phyloP scores from a whole-genome alignment of 2,797 vertebrate genomes.

The Leptatherina wallacei region DNA sequence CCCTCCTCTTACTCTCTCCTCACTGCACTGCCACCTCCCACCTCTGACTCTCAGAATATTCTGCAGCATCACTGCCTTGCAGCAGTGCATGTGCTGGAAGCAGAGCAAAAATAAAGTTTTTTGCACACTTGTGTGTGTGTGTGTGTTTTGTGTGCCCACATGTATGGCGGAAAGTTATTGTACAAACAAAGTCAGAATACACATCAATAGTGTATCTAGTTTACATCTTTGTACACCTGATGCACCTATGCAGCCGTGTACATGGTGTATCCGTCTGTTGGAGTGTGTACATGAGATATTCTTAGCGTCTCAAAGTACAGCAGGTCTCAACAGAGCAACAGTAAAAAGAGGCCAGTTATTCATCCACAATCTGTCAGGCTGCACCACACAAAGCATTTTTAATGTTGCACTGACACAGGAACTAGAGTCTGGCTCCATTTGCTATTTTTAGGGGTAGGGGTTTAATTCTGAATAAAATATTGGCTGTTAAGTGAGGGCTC shows the following conservation, averaged over 20 bases:
- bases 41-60: constrained; percentile 54
- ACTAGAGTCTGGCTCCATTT: constrained; percentile 9
- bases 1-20: constrained; percentile 30
- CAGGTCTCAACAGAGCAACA: constrained; percentile 28
- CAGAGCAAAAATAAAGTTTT: neutral
- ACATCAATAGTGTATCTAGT: neutral
- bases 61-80: constrained; percentile 58
- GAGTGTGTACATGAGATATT: constrained; percentile 23
- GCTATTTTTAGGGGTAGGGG: no score
- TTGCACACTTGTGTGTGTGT: neutral
- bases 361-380: constrained; percentile 22
- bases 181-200: neutral
- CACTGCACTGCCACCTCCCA: constrained; percentile 49
- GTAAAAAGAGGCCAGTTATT: constrained; percentile 41
- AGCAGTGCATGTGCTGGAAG: constrained; percentile 18
- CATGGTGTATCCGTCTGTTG: constrained; percentile 4
- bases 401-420: constrained; percentile 35
- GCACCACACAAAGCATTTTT: constrained; percentile 24
- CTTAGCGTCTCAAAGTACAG: neutral
- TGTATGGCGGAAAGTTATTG: neutral
- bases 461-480: neutral
- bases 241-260: neutral
- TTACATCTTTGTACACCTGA: constrained; percentile 11
- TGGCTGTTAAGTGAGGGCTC: neutral
- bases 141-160: neutral